Base-by-base conservation (phyloP, 2,888 invertebrate species). In the Aspidiotus rigidus region DNA sequence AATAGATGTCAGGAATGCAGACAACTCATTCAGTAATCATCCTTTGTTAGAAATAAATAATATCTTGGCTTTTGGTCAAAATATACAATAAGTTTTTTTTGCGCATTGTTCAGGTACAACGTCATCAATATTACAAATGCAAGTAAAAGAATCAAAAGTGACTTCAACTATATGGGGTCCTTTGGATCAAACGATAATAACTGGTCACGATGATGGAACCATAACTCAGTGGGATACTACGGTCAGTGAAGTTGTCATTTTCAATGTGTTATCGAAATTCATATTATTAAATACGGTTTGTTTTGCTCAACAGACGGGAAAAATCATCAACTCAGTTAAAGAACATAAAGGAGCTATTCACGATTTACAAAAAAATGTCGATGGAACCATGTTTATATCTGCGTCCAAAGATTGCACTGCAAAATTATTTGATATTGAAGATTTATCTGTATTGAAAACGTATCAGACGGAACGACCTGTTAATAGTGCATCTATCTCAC, bases 391-490 rank as follows among this genome's bases (percentile, higher is more conserved):
- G 93, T 90, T 99, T 76, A 90, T 99, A 49, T 94, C 99, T 0
- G 95, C 98, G 2, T 96, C 95, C 0, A 96, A 94, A 77, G 99
- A 99, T 79, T 87, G 90, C 75, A 93, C 97, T 0, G 93, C 99
- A 0, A 96, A 95, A 79, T 81, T 98, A 10, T 97, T 94, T 78
- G 97, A 98, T 78, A 86, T 90, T 0, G 88, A 88, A 72, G 87
- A 90, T 13, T 80, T 99, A 71, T 85, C 91, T 78, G 84, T 88
- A 56, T 80, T 97, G 72, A 99, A 99, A 78, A 91, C 91, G 7
- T 99, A 95, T 81, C 95, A 94, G 81, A 98, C 98, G 0, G 98
- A 98, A 77, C 83, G 98, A 73, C 98, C 97, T 0, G 93, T 99
- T 0, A 99, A 99, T 79, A 98, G 98, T 0, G 99, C 98, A 0